Evolutionary conservation across 2,113 vertebrate species (phyloP), one percentile per base, ranked within the genome.

Genomic region (Psittacula cyanocephala): DNA sequence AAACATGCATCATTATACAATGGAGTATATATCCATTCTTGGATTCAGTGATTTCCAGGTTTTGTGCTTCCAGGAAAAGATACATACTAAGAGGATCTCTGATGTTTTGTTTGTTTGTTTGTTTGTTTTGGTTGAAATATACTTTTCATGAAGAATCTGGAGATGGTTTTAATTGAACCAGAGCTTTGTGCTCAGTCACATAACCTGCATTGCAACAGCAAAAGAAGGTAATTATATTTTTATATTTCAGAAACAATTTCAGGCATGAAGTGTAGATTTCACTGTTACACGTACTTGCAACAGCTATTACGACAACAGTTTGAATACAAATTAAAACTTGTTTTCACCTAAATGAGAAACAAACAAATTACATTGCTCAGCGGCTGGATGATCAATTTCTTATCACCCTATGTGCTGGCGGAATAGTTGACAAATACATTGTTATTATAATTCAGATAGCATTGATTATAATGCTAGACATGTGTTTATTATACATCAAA

Each of bases 91-190:
- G 29, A 75, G 17, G 7, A 43, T 63, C 11, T 59, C 28, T 76
- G 67, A 49, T 41, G 8, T 64, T 67, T 82, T 64, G 43, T 46
- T 46, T 1, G 0, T 53, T 65, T 11, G 0, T 13, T 47, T 64
- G 43, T 52, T 29, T 0, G 28, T 67, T 78, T 14, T 80, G 95
- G 86, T 71, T 96, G 90, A 93, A 97, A 65, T 33, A 91, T 80
- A 64, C 67, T 39, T 82, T 97, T 16, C 69, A 57, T 69, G 71
- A 96, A 75, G 88, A 96, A 82, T 88, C 88, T 71, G 89, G 82
- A 19, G 50, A 91, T 41, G 88, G 60, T 91, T 79, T 88, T 90
- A 62, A 52, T 11, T 27, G 31, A 81, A 52, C 74, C 37, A 62
- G 41, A 53, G n/a, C 12, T 60, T 92, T 28, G 23, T 70, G 18